Conservation (phyloP, 2,797 vertebrate species). For the Pipistrellus pygmaeus region DNA sequence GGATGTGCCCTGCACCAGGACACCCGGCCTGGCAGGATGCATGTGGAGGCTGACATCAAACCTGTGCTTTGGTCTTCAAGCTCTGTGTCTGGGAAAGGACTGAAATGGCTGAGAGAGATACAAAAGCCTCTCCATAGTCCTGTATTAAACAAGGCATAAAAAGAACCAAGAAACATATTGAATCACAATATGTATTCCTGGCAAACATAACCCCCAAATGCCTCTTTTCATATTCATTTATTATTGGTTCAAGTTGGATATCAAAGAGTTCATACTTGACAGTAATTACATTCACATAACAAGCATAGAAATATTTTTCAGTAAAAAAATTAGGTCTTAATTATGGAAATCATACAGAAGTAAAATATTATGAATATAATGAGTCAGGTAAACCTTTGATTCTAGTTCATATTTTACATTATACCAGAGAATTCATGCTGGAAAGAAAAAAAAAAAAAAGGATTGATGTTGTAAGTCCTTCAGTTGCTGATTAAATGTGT, state of each 20-base stretch:
- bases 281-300: conserved; percentile 6
- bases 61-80: neutral
- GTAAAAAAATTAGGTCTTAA: conserved; percentile 38
- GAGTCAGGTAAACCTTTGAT: neutral
- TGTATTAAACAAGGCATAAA: neutral
- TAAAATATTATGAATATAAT: neutral
- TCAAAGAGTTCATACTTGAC: neutral
- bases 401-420: conserved; percentile 11
- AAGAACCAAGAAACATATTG: neutral
- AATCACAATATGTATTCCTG: neutral
- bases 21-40: neutral
- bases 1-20: neutral
- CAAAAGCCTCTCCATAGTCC: neutral
- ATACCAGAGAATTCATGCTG: neutral
- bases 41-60: neutral
- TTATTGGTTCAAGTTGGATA: conserved; percentile 25
- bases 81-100: neutral
- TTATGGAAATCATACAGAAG: neutral
- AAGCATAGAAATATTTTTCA: neutral
- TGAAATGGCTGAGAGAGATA: neutral
- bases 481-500: conserved; percentile 13
- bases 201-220: neutral
- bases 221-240: conserved; percentile 26
- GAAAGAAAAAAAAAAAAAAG: neutral
- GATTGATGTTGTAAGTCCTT: neutral